phyloP scores from a whole-genome alignment of 1,140 invertebrate species.

The Drosophila oshimai region DNA sequence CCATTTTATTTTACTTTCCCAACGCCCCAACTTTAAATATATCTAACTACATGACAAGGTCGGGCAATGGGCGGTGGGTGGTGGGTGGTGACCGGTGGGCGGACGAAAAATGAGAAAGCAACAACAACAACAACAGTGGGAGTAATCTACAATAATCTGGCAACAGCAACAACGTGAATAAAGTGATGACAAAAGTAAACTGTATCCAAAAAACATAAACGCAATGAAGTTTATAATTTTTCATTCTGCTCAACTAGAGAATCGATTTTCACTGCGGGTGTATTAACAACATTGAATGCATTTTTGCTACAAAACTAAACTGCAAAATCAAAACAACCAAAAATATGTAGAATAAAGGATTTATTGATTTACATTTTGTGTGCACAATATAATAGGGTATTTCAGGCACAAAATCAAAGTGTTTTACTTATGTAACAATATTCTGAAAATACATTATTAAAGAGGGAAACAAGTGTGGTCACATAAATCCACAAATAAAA shows the following conservation, averaged over 20 bases:
- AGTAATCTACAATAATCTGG: constrained; percentile 37
- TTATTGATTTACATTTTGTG: constrained; percentile 3
- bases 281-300: neutral
- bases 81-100: neutral
- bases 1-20: constrained; percentile 47
- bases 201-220: neutral
- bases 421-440: neutral
- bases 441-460: neutral
- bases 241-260: constrained; percentile 1
- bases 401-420: neutral
- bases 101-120: neutral
- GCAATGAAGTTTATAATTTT: constrained; percentile 4
- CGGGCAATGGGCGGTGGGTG: neutral
- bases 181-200: constrained; percentile 26
- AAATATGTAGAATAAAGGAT: neutral
- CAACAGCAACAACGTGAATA: constrained; percentile 24
- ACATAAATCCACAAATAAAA: too few species aligned
- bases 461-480: too few species aligned
- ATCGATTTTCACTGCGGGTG: neutral
- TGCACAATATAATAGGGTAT: neutral
- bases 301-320: neutral
- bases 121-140: neutral
- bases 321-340: neutral
- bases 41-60: constrained; percentile 31
- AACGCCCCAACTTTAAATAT: constrained; percentile 56